Evolutionary conservation across 2,797 vertebrate species (phyloP).

Genomic region (Sylvilagus floridanus): DNA sequence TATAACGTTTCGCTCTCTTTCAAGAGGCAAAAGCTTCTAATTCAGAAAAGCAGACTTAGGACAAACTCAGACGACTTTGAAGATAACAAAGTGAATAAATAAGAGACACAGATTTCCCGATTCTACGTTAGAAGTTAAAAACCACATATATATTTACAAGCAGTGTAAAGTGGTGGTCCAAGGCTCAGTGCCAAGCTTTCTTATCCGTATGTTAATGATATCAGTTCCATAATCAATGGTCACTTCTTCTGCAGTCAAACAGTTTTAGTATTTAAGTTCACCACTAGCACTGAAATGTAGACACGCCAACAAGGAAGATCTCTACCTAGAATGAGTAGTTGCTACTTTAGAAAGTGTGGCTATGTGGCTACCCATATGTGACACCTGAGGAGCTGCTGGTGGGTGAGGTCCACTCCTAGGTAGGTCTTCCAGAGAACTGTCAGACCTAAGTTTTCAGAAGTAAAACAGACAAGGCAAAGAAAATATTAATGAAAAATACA

Average conservation of each 20-base stretch:
- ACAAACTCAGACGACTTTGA: constrained; percentile 29
- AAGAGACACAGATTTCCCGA: constrained; percentile 38
- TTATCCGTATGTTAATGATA: not conserved
- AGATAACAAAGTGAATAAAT: constrained; percentile 35
- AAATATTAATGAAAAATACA: constrained; percentile 65
- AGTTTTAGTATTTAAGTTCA: constrained; percentile 52
- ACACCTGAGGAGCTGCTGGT: constrained; percentile 69
- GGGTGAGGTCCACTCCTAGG: constrained; percentile 67
- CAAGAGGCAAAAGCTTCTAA: constrained; percentile 3
- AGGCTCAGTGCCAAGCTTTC: not conserved
- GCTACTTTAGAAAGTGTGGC: constrained; percentile 75
- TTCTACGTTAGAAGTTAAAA: constrained; percentile 17
- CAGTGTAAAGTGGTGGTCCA: not conserved
- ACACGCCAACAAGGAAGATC: constrained; percentile 25
- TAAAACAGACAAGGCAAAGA: constrained; percentile 70
- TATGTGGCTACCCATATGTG: constrained; percentile 77
- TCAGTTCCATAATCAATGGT: not conserved
- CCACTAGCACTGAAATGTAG: constrained; percentile 12
- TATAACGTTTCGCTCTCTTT: not conserved
- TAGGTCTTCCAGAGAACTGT: constrained; percentile 82
- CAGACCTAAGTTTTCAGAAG: constrained; percentile 79
- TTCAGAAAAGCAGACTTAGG: not conserved
- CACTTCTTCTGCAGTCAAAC: constrained; percentile 36
- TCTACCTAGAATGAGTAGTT: constrained; percentile 76
- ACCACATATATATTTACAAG: not conserved